These are phyloP conservation scores for Cuniculus paca DNA, from an alignment of 2,797 vertebrate species.

Conservation along the genomic window DNA sequence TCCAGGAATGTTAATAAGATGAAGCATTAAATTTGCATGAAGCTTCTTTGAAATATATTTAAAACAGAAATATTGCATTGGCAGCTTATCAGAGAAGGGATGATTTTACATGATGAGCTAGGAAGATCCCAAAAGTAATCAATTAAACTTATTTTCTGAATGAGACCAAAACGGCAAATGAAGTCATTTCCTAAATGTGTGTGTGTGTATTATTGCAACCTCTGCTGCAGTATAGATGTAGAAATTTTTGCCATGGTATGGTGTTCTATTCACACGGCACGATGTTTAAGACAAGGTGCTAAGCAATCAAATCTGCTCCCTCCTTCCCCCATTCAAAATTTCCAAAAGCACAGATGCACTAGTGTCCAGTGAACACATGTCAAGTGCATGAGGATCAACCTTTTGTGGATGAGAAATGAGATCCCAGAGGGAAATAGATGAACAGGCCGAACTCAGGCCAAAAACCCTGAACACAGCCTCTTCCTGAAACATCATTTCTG, in stretches of 20 bases:
- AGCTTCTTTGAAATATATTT: background rate
- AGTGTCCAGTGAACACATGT: background rate
- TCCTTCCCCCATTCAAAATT: background rate
- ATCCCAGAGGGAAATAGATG: accelerated
- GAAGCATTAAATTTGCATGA: background rate
- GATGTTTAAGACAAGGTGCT: background rate
- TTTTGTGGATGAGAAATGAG: background rate
- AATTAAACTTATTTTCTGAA: background rate
- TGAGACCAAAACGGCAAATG: background rate
- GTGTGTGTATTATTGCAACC: background rate
- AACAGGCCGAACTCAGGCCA: background rate
- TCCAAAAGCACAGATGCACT: background rate
- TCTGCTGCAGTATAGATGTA: background rate
- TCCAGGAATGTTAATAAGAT: background rate
- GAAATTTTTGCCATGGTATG: background rate
- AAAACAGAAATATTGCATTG: background rate
- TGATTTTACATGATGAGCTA: background rate
- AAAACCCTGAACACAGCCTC: background rate
- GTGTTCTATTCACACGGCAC: background rate
- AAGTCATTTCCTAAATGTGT: background rate
- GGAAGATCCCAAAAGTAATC: background rate
- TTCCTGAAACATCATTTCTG: background rate
- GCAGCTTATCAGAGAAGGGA: background rate
- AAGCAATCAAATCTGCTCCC: background rate
- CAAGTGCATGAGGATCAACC: background rate